Evolutionary conservation across 2,888 invertebrate genomes (phyloP).

Genomic region (Anaspis maculata): DNA sequence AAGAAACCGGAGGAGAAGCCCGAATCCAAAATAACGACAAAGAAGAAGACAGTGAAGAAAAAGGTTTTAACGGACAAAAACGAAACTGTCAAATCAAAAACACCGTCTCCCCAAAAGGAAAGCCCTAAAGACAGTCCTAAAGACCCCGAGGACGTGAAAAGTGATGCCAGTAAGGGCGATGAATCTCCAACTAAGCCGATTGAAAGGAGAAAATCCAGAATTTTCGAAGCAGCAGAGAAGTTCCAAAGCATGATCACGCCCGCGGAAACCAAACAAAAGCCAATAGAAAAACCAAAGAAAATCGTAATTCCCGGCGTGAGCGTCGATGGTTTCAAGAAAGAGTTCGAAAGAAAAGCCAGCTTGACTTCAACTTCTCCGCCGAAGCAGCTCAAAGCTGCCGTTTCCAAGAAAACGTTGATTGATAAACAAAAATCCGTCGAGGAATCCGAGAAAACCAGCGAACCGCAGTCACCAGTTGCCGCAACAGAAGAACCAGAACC

Average conservation of each 20-base stretch:
- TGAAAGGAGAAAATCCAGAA: slow-evolving; percentile 57
- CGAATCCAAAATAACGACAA: slow-evolving; percentile 28
- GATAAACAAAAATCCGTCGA: slow-evolving; percentile 31
- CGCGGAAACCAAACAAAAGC: slow-evolving; percentile 30
- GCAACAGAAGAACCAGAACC: slow-evolving; percentile 15
- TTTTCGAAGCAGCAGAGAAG: slow-evolving; percentile 63
- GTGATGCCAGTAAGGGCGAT: too few species aligned
- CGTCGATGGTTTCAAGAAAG: slow-evolving; percentile 79
- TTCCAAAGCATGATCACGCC: slow-evolving; percentile 50
- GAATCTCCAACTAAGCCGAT: slow-evolving; percentile 40
- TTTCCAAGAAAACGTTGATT: slow-evolving; percentile 21
- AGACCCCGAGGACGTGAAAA: slow-evolving; percentile 18
- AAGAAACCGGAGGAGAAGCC: slow-evolving; percentile 17
- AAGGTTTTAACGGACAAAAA: slow-evolving; percentile 38
- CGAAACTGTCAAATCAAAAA: slow-evolving; percentile 23
- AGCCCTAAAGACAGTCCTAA: too few species aligned
- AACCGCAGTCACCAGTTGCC: too few species aligned
- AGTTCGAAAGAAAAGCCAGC: slow-evolving; percentile 74
- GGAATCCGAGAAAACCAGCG: slow-evolving; percentile 19
- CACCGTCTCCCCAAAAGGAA: slow-evolving; percentile 12
- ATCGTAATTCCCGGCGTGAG: slow-evolving; percentile 73
- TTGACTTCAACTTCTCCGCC: slow-evolving; percentile 42
- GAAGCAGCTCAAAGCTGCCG: slow-evolving; percentile 30
- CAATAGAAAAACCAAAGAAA: slow-evolving; percentile 62
- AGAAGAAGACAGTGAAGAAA: slow-evolving; percentile 35